These are phyloP conservation scores for Bradypus variegatus DNA, from an alignment of 2,797 vertebrate species.

Conservation along the genomic window DNA sequence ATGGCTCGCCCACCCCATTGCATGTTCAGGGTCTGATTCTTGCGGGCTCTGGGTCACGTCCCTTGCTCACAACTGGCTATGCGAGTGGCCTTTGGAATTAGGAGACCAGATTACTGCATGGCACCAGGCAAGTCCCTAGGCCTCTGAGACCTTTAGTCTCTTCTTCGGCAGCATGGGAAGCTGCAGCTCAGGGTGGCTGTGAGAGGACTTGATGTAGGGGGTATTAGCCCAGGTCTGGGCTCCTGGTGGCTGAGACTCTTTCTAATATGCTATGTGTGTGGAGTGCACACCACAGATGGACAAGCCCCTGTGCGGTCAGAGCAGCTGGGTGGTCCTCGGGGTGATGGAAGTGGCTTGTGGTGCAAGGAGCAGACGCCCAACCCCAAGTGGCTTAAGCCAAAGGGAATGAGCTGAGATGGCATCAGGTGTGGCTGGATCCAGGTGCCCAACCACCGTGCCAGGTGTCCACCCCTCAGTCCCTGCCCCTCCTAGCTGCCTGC, in stretches of 20 bases:
- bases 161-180: neutral
- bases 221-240: neutral
- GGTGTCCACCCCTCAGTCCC: neutral
- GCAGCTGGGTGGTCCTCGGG: fast-evolving
- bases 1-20: fast-evolving
- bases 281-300: fast-evolving
- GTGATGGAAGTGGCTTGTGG: too few species aligned
- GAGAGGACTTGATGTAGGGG: neutral
- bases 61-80: fast-evolving
- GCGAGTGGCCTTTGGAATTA: too few species aligned
- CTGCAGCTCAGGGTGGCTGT: fast-evolving
- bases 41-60: fast-evolving
- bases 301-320: fast-evolving
- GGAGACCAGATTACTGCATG: neutral
- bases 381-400: fast-evolving
- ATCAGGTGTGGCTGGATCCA: neutral
- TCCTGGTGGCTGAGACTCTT: neutral
- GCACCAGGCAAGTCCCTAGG: neutral
- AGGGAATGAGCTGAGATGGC: fast-evolving
- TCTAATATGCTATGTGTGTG: too few species aligned
- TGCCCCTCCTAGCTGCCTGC: neutral
- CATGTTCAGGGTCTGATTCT: fast-evolving
- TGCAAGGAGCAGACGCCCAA: neutral
- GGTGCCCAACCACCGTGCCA: too few species aligned
- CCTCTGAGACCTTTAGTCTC: too few species aligned